Base-by-base conservation (phyloP, 2,888 invertebrate species). In the Argyra leucocephala region DNA sequence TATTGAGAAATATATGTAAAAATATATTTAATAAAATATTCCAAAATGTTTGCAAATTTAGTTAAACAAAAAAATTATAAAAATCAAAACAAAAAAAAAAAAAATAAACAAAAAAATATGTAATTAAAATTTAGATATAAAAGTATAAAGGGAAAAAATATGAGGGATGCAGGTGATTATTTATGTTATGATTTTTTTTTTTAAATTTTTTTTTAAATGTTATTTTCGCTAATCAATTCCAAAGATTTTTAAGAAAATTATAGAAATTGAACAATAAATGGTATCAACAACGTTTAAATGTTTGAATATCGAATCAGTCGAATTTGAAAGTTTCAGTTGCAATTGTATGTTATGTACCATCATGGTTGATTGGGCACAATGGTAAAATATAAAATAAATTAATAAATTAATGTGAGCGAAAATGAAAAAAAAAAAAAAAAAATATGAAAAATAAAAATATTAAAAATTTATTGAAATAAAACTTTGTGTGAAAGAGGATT, bases 81-180 rank as follows among this genome's bases (percentile, higher is more conserved):
- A 48, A 12, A 12, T 12, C 48, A 48, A 48, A 48, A 48, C 12
- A 48, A 18, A 18, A 48, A 48, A 48, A n/a, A 48, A 48, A 48
- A 48, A 48, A 18, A 18, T 12, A 48, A 48, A 48, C 12, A 9
- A 18, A 18, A 48, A 48, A 48, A 31, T 31, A 31, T n/a, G n/a
- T n/a, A n/a, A 31, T 48, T 48, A 48, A 48, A 31, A 48, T 48
- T 31, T 48, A 48, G 48, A 48, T 18, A 31, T n/a, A 31, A 31
- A 31, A 31, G 31, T 31, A 31, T 48, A 48, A 48, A 48, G 48
- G 48, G 48, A 48, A 48, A 48, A 48, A 48, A 37, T 26, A 31
- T 48, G 48, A 48, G 48, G 48, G 48, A 48, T 48, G 48, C 48
- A 12, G 48, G 48, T 48, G 48, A 48, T 48, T 48, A 48, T 48